Percentiles rank a stretch among this genome's conserved stretches.
These are phyloP conservation scores for Lamellibrachia luymesi DNA, from an alignment of 1,140 invertebrate species.

Conservation along the genomic window DNA sequence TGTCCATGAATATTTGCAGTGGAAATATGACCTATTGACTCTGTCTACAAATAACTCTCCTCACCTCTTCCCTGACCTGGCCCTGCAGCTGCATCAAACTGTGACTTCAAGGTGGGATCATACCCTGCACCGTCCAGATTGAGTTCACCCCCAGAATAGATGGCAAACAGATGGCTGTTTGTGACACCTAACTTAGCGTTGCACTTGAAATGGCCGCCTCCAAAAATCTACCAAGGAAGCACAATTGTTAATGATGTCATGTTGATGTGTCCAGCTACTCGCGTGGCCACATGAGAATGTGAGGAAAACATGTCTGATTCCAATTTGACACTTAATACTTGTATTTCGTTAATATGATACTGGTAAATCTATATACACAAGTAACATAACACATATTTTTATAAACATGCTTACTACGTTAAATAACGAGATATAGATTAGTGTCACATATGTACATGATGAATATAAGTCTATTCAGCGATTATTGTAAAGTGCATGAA, in stretches of 20 bases:
- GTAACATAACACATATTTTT: too few relatives aligned
- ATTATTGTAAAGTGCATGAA: too few relatives aligned
- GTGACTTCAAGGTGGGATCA: neutral
- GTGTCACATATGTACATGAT: neutral
- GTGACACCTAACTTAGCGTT: conserved; percentile 36
- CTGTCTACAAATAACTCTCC: too few relatives aligned
- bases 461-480: neutral
- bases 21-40: neutral
- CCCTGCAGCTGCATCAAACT: conserved; percentile 12
- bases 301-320: too few relatives aligned
- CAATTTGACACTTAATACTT: too few relatives aligned
- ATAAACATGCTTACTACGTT: too few relatives aligned
- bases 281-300: neutral
- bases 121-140: conserved; percentile 37
- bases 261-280: neutral
- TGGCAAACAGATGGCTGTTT: conserved; percentile 38
- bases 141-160: conserved; percentile 41
- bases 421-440: too few relatives aligned
- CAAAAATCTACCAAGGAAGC: conserved; percentile 29
- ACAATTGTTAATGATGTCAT: neutral
- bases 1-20: neutral
- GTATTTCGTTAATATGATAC: too few relatives aligned
- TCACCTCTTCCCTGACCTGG: conserved; percentile 33
- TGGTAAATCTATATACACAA: too few relatives aligned
- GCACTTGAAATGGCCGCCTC: conserved; percentile 40